These are phyloP conservation scores for Tetragnatha montana DNA, from an alignment of 2,888 invertebrate genomes.

Conservation along the genomic window DNA sequence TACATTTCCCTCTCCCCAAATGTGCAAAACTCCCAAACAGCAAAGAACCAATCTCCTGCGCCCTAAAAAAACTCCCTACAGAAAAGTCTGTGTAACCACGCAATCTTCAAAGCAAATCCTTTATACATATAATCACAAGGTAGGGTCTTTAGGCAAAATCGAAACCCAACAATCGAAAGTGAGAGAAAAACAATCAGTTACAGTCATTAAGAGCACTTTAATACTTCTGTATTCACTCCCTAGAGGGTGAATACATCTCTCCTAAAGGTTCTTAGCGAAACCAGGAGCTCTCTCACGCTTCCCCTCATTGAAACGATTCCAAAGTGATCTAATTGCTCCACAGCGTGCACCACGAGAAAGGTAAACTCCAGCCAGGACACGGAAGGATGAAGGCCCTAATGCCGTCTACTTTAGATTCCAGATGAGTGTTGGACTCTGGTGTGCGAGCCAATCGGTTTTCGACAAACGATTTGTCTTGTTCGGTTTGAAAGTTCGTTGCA, in stretches of 20 bases:
- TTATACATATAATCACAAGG: no score
- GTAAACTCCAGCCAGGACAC: conserved; percentile 9
- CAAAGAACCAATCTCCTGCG: no score
- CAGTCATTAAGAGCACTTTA: not conserved
- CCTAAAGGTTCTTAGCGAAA: not conserved
- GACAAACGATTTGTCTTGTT: conserved; percentile 64
- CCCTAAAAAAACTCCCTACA: no score
- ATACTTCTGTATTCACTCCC: not conserved
- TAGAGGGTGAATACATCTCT: not conserved
- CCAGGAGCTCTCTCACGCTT: not conserved
- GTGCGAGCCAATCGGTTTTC: conserved; percentile 55
- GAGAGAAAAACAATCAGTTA: not conserved
- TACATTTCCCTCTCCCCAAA: no score
- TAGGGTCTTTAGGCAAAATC: not conserved
- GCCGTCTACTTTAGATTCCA: conserved; percentile 47
- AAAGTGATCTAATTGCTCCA: conserved; percentile 38
- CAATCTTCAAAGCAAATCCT: no score
- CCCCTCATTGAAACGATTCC: not conserved
- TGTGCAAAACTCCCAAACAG: no score
- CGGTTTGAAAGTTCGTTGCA: conserved; percentile 60
- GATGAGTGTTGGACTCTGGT: conserved; percentile 20
- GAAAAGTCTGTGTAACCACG: no score
- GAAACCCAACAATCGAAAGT: not conserved
- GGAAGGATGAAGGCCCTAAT: conserved; percentile 43
- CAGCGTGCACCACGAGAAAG: not conserved